Base-by-base conservation (phyloP, 2,797 vertebrate genomes). In the Podarcis siculus region DNA sequence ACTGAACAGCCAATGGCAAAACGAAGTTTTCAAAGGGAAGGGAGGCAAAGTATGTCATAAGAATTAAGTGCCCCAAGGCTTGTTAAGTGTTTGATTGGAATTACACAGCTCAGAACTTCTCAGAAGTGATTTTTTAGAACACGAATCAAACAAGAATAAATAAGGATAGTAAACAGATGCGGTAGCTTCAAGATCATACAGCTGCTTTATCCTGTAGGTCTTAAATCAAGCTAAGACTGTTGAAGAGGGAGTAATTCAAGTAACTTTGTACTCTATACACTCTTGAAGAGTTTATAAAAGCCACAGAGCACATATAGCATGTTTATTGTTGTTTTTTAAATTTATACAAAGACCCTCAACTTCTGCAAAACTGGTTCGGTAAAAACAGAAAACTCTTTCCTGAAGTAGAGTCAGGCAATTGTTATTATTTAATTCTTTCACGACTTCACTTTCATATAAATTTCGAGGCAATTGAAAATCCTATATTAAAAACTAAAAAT, bases 31-130 rank as follows among this genome's bases (percentile, higher is more conserved):
- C 49, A 71, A 37, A 27, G 32, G 27, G 17, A 81, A 85, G 25
- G n/a, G 17, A 45, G 39, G 27, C 32, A 37, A 85, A 87, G 58
- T 21, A 7, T 72, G 30, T 42, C 32, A 67, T 55, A 85, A 85
- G 55, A 89, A 55, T 49, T 82, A 66, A 87, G 76, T 73, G 55
- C 67, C 82, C 27, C 7, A 27, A 84, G 61, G 81, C 42, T 79
- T 82, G 30, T 55, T 72, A 67, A 79, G 39, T 30, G 23, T 32
- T 83, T 87, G 15, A 82, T 83, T 89, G 58, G n/a, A 85, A 81
- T 69, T 76, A 82, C 3, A 85, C 73, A 86, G 12, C 39, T 69
- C 79, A 21, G 4, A 84, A 84, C 27, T 30, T 80, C 15, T 45
- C 4, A 49, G 71, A 81, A 92, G 3, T 86, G 32, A 71, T 71